phyloP scores from a whole-genome alignment of 1,140 invertebrate species.

The Drosophila arawakana region DNA sequence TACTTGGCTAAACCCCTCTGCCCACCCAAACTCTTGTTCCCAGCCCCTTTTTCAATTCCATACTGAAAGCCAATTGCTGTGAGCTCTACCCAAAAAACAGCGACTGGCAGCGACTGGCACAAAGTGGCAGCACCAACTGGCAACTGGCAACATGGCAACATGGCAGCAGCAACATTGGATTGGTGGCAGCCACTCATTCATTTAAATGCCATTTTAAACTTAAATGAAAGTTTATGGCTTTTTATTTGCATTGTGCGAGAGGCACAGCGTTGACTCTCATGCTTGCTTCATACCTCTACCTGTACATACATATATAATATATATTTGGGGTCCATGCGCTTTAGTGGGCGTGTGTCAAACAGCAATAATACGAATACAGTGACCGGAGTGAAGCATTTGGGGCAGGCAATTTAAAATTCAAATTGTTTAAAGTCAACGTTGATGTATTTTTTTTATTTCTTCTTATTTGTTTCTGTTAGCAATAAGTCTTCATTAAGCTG shows the following conservation, averaged over 20 bases:
- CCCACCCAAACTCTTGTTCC: too few species aligned
- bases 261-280: constrained; percentile 10
- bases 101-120: constrained; percentile 15
- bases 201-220: constrained; percentile 84
- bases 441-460: constrained; percentile 13
- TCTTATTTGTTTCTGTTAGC: neutral
- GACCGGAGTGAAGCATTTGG: neutral
- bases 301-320: neutral
- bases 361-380: neutral
- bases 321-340: neutral
- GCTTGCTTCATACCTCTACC: constrained; percentile 1
- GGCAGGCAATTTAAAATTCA: constrained; percentile 39
- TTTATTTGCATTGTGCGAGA: constrained; percentile 74
- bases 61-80: constrained; percentile 10
- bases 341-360: neutral
- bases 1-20: constrained; percentile 40
- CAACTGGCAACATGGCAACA: constrained; percentile 1
- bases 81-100: constrained; percentile 19
- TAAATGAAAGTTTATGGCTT: constrained; percentile 84
- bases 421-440: constrained; percentile 22
- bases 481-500: constrained; percentile 38
- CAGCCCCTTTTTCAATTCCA: neutral
- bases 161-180: constrained; percentile 25
- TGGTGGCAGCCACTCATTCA: constrained; percentile 72
- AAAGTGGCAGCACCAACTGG: constrained; percentile 10